phyloP scores from a whole-genome alignment of 2,113 vertebrate species.

The Echinops telfairi region DNA sequence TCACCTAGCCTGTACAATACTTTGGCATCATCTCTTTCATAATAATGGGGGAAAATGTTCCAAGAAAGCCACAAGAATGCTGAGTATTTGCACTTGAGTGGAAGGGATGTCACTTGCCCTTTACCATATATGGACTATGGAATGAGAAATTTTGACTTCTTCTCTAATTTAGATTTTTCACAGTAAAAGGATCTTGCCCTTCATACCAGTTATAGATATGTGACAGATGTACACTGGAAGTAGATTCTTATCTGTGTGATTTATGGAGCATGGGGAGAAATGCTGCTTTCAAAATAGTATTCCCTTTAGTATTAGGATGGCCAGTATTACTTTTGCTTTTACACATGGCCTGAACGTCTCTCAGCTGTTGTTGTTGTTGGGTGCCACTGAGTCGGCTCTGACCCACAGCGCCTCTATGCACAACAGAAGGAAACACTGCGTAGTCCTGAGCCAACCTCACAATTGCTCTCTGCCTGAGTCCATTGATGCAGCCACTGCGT shows the following conservation, averaged over 20 bases:
- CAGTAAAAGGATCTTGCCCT: background rate
- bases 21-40: background rate
- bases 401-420: too few species aligned
- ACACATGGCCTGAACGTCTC: too few species aligned
- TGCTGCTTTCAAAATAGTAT: background rate
- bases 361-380: too few species aligned
- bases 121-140: background rate
- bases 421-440: too few species aligned
- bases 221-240: background rate
- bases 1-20: background rate
- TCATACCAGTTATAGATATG: background rate
- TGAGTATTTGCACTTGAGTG: background rate
- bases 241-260: background rate
- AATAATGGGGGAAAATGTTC: background rate
- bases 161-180: background rate
- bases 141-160: background rate
- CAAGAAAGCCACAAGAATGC: background rate
- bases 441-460: too few species aligned
- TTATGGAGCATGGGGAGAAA: background rate
- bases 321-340: too few species aligned
- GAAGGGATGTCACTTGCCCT: background rate
- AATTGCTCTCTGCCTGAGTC: too few species aligned
- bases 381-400: too few species aligned
- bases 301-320: background rate
- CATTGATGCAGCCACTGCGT: too few species aligned